phyloP scores from a whole-genome alignment of 2,888 invertebrate genomes.

The Cybosia mesomella region DNA sequence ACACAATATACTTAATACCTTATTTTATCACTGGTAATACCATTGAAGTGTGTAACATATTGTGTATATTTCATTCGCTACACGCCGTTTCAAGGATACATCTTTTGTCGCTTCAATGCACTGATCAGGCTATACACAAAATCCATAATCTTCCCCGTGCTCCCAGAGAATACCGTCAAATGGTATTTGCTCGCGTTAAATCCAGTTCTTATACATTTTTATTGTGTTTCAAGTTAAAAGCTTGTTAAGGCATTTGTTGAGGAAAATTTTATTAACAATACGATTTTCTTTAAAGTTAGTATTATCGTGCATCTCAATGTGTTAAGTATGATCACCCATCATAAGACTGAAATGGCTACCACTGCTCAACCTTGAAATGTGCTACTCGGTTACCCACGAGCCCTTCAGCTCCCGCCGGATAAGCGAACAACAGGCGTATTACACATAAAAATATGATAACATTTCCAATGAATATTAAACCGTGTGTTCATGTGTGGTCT shows the following conservation, averaged over 20 bases:
- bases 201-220: slow-evolving; percentile 21
- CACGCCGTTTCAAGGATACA: not conserved
- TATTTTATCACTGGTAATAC: not conserved
- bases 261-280: too few species aligned
- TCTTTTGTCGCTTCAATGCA: slow-evolving; percentile 29
- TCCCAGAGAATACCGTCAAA: slow-evolving; percentile 5
- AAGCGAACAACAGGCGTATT: not conserved
- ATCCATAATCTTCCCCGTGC: slow-evolving; percentile 25
- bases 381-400: too few species aligned
- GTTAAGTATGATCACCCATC: too few species aligned
- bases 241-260: too few species aligned
- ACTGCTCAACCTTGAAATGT: too few species aligned
- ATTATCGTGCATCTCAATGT: too few species aligned
- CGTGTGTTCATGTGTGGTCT: not conserved
- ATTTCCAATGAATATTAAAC: not conserved
- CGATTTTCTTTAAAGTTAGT: too few species aligned
- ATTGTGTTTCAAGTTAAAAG: too few species aligned
- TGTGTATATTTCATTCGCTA: not conserved
- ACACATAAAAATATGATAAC: not conserved
- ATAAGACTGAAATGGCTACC: too few species aligned
- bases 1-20: not conserved
- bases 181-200: slow-evolving; percentile 15
- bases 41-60: not conserved
- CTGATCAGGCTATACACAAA: slow-evolving; percentile 18
- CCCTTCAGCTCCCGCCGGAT: too few species aligned